Conservation (phyloP, 2,888 invertebrate species). For the Drosophila monieri region DNA sequence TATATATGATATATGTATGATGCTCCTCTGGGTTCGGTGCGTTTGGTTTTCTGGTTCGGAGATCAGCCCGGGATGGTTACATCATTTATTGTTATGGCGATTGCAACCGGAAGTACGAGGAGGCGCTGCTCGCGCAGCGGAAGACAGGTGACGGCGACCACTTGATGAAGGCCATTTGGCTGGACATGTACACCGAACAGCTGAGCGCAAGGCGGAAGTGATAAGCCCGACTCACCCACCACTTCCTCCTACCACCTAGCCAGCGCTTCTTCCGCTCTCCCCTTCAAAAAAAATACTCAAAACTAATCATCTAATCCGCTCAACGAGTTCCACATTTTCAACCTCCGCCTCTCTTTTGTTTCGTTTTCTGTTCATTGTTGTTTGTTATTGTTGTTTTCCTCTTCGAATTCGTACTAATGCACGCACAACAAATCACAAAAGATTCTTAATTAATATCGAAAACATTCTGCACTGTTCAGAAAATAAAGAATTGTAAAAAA, state of each 20-base stretch:
- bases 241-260: conserved; percentile 4
- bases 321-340: conserved; percentile 11
- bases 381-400: conserved; percentile 23
- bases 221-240: conserved; percentile 9
- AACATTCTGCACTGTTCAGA: conserved; percentile 43
- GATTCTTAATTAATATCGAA: conserved; percentile 12
- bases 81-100: conserved; percentile 84
- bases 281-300: not conserved
- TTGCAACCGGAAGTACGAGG: conserved; percentile 84
- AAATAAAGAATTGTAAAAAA: conserved; percentile 4
- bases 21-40: conserved; percentile 33
- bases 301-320: conserved; percentile 31
- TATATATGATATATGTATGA: not conserved
- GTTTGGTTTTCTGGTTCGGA: conserved; percentile 15
- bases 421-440: conserved; percentile 49
- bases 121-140: conserved; percentile 83
- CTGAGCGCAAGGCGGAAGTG: conserved; percentile 77
- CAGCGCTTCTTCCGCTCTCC: conserved; percentile 1
- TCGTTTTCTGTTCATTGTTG: conserved; percentile 17
- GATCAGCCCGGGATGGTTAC: conserved; percentile 84
- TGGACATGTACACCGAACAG: conserved; percentile 84
- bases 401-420: conserved; percentile 55
- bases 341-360: conserved; percentile 11
- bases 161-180: conserved; percentile 85
- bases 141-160: conserved; percentile 84